Percentiles rank a stretch among this genome's conserved stretches.
These are phyloP conservation scores for Phyllostomus hastatus DNA, from an alignment of 2,113 vertebrate species.

Conservation along the genomic window DNA sequence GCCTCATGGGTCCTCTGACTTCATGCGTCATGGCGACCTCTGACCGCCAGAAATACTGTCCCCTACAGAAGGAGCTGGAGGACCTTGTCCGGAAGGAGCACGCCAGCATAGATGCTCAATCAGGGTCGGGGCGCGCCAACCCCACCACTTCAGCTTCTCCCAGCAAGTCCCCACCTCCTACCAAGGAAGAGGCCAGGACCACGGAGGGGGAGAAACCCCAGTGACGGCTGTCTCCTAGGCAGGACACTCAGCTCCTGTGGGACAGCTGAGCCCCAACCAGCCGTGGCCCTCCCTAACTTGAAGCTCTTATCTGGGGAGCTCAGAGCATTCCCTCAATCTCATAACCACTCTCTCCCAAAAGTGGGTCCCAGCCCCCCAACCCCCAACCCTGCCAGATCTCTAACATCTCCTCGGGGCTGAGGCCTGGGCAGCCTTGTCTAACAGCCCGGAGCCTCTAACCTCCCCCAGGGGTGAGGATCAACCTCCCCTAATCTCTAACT, in stretches of 20 bases:
- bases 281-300: neutral
- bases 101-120: constrained; percentile 82
- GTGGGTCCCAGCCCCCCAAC: neutral
- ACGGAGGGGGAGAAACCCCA: constrained; percentile 17
- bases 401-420: neutral
- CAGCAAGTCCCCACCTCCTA: constrained; percentile 38
- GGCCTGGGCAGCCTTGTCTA: neutral
- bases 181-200: constrained; percentile 34
- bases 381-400: neutral
- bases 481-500: constrained; percentile 50
- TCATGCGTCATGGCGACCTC: neutral
- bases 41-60: neutral
- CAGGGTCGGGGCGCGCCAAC: neutral
- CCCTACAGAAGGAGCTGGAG: constrained; percentile 86
- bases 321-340: neutral
- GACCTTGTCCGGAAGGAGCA: constrained; percentile 88
- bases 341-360: neutral
- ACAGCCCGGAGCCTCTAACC: constrained; percentile 17
- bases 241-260: neutral
- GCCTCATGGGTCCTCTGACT: neutral
- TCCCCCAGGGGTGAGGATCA: neutral
- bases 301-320: neutral
- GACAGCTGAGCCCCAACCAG: neutral
- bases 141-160: constrained; percentile 23
- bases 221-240: neutral